Percentiles rank a stretch among this genome's conserved stretches.
phyloP scores from a whole-genome alignment of 1,140 invertebrate species.

The Leptonema lineaticorne region DNA sequence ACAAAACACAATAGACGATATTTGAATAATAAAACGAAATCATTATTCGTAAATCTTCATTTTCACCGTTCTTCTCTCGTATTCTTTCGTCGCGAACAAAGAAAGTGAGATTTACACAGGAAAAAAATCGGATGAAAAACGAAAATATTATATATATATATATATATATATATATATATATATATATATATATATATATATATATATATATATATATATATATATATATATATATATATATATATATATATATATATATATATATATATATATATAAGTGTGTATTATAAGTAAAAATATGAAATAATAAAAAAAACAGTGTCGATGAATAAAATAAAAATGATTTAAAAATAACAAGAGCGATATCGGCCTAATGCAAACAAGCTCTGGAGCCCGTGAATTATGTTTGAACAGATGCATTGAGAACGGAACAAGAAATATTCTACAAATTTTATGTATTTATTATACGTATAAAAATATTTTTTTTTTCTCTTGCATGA shows the following conservation, averaged over 20 bases:
- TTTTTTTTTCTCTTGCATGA: too few species aligned
- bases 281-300: background rate
- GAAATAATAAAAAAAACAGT: background rate
- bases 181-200: background rate
- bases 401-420: constrained; percentile 14
- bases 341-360: constrained; percentile 18
- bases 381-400: constrained; percentile 4
- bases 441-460: too few species aligned
- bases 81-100: background rate
- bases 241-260: background rate
- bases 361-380: constrained; percentile 15
- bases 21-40: background rate
- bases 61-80: background rate
- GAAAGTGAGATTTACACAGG: too few species aligned
- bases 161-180: background rate
- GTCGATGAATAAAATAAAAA: background rate
- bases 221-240: background rate
- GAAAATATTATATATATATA: background rate
- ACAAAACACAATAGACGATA: background rate
- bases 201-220: background rate
- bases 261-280: background rate
- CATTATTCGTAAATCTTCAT: background rate
- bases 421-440: constrained; percentile 7
- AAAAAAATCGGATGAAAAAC: background rate
- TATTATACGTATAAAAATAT: too few species aligned